phyloP scores from a whole-genome alignment of 2,888 invertebrate species.

The Neoitamus cyanurus region DNA sequence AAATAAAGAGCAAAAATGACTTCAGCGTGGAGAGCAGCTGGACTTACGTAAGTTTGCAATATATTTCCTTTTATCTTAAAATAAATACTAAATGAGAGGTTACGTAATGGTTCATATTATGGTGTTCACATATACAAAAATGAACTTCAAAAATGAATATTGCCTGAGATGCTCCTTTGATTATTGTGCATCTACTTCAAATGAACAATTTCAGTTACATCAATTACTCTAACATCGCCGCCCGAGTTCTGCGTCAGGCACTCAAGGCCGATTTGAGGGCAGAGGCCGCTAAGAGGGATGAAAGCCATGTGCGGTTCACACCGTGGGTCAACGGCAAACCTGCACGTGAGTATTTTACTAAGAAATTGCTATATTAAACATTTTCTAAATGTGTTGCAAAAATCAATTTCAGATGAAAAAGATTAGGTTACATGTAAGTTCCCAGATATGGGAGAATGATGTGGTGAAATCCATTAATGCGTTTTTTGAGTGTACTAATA shows the following conservation, averaged over 20 bases:
- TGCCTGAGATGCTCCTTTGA: neutral
- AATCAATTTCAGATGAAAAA: slow-evolving; percentile 46
- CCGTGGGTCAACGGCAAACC: slow-evolving; percentile 92
- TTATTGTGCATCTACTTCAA: neutral
- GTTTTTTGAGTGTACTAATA: neutral
- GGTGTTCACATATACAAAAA: neutral
- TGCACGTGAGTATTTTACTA: slow-evolving; percentile 74
- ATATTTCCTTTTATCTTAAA: neutral
- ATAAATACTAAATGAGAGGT: neutral
- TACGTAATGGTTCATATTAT: neutral
- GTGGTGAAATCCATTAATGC: neutral
- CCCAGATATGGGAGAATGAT: neutral
- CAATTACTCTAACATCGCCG: slow-evolving; percentile 95
- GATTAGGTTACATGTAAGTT: slow-evolving; percentile 2
- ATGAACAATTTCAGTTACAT: slow-evolving; percentile 81
- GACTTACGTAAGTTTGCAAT: slow-evolving; percentile 77
- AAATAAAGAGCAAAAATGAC: slow-evolving; percentile 71
- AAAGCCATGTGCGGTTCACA: slow-evolving; percentile 81
- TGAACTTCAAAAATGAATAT: neutral
- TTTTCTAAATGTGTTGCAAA: neutral
- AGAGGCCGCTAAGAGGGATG: slow-evolving; percentile 82
- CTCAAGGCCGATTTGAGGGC: slow-evolving; percentile 79
- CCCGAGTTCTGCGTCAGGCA: slow-evolving; percentile 81
- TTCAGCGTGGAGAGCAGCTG: slow-evolving; percentile 80
- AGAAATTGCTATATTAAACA: neutral